Evolutionary conservation across 1,140 invertebrate species (phyloP), one percentile per base, ranked within the genome.

Genomic region (Trissolcus basalis): DNA sequence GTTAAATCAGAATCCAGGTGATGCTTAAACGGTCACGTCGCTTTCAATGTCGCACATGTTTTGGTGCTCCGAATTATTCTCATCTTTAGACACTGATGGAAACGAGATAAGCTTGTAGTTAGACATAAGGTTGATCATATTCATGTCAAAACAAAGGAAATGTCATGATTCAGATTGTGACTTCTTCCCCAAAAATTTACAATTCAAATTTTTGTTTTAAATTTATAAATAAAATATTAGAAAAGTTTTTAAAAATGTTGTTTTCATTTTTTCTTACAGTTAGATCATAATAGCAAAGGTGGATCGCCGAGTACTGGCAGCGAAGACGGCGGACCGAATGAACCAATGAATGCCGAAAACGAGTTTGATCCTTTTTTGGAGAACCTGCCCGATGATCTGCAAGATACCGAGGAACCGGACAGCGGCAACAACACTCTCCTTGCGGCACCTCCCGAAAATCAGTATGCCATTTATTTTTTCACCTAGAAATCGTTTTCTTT

Each of bases 221-320:
- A n/a, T n/a, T n/a, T n/a, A n/a, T n/a, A n/a, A n/a, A n/a, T n/a
- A n/a, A n/a, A n/a, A 27, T 27, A 27, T 27, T 27, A 27, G 19
- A 27, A 27, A 27, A 27, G 2, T 3, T 3, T 3, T 27, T n/a
- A n/a, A 27, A 27, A 27, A 39, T 39, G 7, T 12, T 8, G 16
- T 48, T 48, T 27, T 27, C 6, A 27, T 27, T 13, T n/a, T n/a
- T n/a, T n/a, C n/a, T 45, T 56, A 10, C 10, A 58, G 63, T 51
- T 58, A 50, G 86, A 88, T 63, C 82, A 82, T 56, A 86, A 81
- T n/a, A 87, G 73, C 33, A 93, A 94, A 89, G 91, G 94, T 64
- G 94, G 93, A 59, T 95, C 94, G 48, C 93, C 94, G n/a, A 94
- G 93, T 77, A 94, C 93, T 67, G 93, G 94, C 82, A 95, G 93